These are phyloP conservation scores for Hippocampus barbouri DNA, from an alignment of 2,113 vertebrate species.

Conservation along the genomic window DNA sequence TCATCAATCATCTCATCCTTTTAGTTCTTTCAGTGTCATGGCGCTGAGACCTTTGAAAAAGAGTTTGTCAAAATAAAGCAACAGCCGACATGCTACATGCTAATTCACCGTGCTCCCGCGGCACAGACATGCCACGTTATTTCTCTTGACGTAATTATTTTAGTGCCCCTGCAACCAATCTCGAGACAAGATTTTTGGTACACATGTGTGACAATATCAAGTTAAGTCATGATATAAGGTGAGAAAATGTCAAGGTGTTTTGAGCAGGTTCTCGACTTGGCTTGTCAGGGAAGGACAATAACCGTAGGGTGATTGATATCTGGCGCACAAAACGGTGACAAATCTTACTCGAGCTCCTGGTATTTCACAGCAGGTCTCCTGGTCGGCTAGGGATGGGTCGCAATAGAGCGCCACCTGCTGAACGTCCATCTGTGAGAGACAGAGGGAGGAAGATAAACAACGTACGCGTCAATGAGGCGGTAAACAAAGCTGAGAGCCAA, in stretches of 20 bases:
- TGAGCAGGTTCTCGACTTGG: neutral
- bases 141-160: too few species aligned
- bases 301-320: neutral
- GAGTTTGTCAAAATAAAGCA: too few species aligned
- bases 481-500: conserved; percentile 32
- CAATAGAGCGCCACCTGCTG: conserved; percentile 91
- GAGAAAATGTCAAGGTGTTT: neutral
- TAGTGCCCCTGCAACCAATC: too few species aligned
- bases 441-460: conserved; percentile 4
- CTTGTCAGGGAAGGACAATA: neutral
- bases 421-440: conserved; percentile 79
- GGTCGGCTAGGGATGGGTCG: conserved; percentile 78
- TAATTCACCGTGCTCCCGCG: too few species aligned
- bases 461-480: conserved; percentile 22
- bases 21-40: too few species aligned
- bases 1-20: too few species aligned
- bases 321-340: neutral
- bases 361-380: conserved; percentile 92
- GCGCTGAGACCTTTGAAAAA: too few species aligned
- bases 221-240: neutral
- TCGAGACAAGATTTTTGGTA: too few species aligned
- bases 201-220: neutral
- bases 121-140: too few species aligned
- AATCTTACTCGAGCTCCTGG: conserved; percentile 79
- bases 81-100: too few species aligned